phyloP scores from a whole-genome alignment of 2,888 invertebrate genomes.

The Belgica antarctica region DNA sequence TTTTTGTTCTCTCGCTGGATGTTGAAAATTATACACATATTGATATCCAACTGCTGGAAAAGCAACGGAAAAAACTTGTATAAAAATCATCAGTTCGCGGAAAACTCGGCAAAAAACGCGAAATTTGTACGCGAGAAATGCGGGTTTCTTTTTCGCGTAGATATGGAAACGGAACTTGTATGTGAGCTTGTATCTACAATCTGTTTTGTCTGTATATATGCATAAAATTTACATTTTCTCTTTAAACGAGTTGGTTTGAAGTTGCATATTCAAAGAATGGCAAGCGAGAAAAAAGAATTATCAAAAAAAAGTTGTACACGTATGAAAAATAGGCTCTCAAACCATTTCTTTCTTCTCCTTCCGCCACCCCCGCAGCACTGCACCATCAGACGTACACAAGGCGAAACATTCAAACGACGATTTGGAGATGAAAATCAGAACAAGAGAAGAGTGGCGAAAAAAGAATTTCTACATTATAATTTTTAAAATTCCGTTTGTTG shows the following conservation, averaged over 20 bases:
- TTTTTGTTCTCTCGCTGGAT: constrained; percentile 4
- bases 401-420: constrained; percentile 11
- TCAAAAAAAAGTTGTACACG: constrained; percentile 17
- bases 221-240: constrained; percentile 23
- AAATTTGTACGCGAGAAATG: neutral
- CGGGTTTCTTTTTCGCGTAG: constrained; percentile 19
- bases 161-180: constrained; percentile 18
- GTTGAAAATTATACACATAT: constrained; percentile 19
- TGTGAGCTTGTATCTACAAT: constrained; percentile 1
- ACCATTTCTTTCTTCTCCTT: constrained; percentile 12
- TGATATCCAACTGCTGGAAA: constrained; percentile 6
- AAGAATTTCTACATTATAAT: constrained; percentile 26
- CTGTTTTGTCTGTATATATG: constrained; percentile 9
- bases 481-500: constrained; percentile 21
- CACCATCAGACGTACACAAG: neutral
- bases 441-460: constrained; percentile 11
- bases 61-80: constrained; percentile 1
- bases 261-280: constrained; percentile 6
- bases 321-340: constrained; percentile 39
- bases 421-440: constrained; percentile 15
- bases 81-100: constrained; percentile 19
- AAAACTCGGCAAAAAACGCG: neutral
- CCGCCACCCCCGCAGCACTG: neutral
- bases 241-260: constrained; percentile 12
- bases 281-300: constrained; percentile 2